These are phyloP conservation scores for Shinisaurus crocodilurus DNA, from an alignment of 2,113 vertebrate genomes.

Conservation along the genomic window DNA sequence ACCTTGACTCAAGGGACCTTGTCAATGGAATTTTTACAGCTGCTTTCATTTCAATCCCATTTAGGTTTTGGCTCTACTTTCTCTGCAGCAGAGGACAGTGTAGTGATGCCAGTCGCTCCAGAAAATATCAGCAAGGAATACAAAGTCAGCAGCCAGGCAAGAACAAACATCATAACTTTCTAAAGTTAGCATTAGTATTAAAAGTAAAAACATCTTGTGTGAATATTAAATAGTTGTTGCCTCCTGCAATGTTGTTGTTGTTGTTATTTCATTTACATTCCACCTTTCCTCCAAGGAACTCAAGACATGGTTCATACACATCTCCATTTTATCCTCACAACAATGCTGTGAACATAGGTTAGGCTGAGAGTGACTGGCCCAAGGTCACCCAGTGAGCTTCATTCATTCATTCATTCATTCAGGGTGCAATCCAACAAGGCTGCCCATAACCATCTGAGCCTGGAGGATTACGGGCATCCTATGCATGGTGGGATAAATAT, in stretches of 20 bases:
- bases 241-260: conserved; percentile 31
- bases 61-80: conserved; percentile 95
- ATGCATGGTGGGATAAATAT: too few species aligned
- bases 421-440: too few species aligned
- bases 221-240: conserved; percentile 34
- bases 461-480: too few species aligned
- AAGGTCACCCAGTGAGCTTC: neutral
- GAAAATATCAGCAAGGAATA: conserved; percentile 85
- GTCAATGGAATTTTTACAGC: neutral
- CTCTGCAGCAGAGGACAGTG: conserved; percentile 93
- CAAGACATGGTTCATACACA: neutral
- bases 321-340: neutral
- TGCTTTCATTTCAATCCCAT: conserved; percentile 43
- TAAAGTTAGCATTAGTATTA: conserved; percentile 38
- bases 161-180: conserved; percentile 46
- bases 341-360: neutral
- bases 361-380: neutral
- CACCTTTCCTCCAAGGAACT: neutral
- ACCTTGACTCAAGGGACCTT: neutral
- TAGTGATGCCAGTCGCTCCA: conserved; percentile 78
- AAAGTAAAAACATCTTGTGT: conserved; percentile 38
- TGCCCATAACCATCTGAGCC: too few species aligned
- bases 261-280: neutral
- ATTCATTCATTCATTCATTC: too few species aligned
- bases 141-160: conserved; percentile 93